Evolutionary conservation across 2,888 invertebrate genomes (phyloP).

Genomic region (Tromatobia lineatoria): DNA sequence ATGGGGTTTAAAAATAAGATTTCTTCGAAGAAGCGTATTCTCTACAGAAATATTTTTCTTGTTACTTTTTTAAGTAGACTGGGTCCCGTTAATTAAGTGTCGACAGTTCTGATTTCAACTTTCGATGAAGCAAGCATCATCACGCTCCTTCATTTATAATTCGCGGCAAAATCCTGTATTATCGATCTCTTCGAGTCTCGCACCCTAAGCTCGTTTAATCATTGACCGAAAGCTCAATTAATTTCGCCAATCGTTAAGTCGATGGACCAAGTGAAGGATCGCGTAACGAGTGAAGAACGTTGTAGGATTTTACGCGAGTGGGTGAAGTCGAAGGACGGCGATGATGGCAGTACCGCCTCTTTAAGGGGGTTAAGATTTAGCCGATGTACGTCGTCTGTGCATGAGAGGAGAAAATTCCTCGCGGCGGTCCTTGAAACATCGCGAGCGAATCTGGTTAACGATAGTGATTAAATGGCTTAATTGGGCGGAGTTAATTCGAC

Average conservation of each 20-base stretch:
- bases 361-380: neutral
- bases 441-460: conserved; percentile 26
- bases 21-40: no score
- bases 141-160: neutral
- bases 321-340: conserved; percentile 2
- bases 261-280: neutral
- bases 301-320: conserved; percentile 9
- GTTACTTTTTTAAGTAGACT: neutral
- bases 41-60: neutral
- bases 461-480: conserved; percentile 50
- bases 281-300: neutral
- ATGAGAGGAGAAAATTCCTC: neutral
- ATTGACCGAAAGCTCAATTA: conserved; percentile 23
- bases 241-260: conserved; percentile 33
- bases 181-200: conserved; percentile 6
- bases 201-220: conserved; percentile 26
- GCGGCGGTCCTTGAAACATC: neutral
- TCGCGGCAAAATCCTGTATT: conserved; percentile 1
- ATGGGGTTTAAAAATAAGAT: no score
- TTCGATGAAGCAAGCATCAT: conserved; percentile 12
- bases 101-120: neutral
- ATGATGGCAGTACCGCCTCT: neutral
- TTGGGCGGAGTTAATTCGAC: conserved; percentile 50
- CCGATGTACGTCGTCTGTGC: neutral
- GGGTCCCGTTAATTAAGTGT: neutral